Evolutionary conservation across 2,797 vertebrate genomes (phyloP).

Genomic region (Apodemus agrarius): DNA sequence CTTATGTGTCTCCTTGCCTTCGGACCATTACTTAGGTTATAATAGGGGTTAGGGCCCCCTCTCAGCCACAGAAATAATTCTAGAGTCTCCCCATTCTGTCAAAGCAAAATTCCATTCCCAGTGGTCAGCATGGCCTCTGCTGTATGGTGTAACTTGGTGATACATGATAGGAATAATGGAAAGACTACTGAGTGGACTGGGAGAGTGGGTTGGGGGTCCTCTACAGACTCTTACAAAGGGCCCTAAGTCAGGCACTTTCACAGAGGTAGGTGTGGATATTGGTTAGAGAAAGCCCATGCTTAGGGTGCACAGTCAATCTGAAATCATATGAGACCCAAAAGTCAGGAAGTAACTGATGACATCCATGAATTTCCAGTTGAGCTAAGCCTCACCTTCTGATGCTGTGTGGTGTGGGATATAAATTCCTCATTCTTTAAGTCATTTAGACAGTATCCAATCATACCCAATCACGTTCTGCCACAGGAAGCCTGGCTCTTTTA

Average conservation of each 20-base stretch:
- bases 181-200: neutral
- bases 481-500: neutral
- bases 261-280: neutral
- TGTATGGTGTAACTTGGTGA: neutral
- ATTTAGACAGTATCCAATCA: neutral
- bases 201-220: rapidly evolving
- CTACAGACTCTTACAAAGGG: neutral
- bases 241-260: neutral
- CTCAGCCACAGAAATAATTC: neutral
- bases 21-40: neutral
- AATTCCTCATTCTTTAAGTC: constrained; percentile 21
- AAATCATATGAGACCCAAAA: neutral
- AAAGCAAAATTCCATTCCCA: neutral
- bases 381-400: neutral
- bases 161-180: neutral
- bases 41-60: neutral
- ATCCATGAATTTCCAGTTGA: neutral
- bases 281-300: neutral
- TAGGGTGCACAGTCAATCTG: neutral
- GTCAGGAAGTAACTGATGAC: neutral
- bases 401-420: neutral
- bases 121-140: neutral
- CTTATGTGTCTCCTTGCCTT: neutral
- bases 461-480: neutral
- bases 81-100: neutral